These are phyloP conservation scores for Troides oblongomaculatus DNA, from an alignment of 2,888 invertebrate genomes.

Conservation along the genomic window DNA sequence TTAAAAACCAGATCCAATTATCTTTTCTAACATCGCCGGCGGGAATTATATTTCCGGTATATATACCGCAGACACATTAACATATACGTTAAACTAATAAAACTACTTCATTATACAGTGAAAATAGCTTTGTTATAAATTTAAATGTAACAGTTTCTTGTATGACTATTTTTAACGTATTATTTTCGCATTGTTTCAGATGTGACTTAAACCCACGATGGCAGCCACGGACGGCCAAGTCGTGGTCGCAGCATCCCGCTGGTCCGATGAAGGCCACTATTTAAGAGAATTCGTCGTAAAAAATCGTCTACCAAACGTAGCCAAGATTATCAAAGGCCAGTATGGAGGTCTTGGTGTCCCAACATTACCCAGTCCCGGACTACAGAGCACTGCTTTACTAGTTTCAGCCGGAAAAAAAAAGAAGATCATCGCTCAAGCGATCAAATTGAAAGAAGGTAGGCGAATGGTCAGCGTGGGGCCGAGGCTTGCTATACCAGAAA, in stretches of 20 bases:
- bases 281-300: conserved; percentile 87
- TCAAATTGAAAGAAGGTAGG: conserved; percentile 93
- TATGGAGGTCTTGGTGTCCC: conserved; percentile 95
- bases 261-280: conserved; percentile 87
- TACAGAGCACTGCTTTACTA: conserved; percentile 92
- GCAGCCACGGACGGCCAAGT: conserved; percentile 95
- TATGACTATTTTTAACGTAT: background rate
- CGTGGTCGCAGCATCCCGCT: conserved; percentile 90
- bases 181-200: conserved; percentile 62
- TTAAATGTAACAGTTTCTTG: no score
- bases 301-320: conserved; percentile 89
- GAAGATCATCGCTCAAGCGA: conserved; percentile 92
- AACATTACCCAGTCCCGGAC: conserved; percentile 90
- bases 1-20: no score
- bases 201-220: conserved; percentile 81
- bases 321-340: conserved; percentile 96
- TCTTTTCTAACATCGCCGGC: no score
- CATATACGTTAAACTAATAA: no score
- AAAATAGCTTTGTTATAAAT: no score
- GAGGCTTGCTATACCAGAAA: conserved; percentile 93
- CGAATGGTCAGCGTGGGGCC: conserved; percentile 89
- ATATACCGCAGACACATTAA: no score
- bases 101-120: no score
- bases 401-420: conserved; percentile 91
- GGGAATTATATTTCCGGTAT: no score